Conservation (phyloP, 1,140 invertebrate species). For the Ceratina calcarata region DNA sequence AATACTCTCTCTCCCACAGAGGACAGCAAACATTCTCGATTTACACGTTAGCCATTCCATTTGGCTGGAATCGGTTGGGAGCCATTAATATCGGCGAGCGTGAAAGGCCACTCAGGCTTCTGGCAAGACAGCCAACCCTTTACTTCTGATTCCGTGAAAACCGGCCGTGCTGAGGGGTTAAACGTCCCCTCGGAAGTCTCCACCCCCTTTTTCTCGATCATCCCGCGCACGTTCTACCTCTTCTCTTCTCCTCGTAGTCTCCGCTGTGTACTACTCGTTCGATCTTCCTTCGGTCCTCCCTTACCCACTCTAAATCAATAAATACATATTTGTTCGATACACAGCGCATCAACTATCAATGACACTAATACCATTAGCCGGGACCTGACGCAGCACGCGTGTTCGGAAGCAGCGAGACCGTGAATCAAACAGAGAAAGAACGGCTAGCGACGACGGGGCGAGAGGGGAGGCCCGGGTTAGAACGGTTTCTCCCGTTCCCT, state of each 20-base stretch:
- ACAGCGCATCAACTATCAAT: conserved; percentile 71
- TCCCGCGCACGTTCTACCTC: not conserved
- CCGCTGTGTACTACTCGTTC: not conserved
- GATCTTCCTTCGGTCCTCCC: conserved; percentile 6
- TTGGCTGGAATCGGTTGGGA: conserved; percentile 68
- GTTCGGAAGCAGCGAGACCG: conserved; percentile 1
- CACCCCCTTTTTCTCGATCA: not conserved
- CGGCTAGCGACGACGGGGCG: not conserved
- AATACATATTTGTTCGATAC: conserved; percentile 73
- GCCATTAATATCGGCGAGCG: conserved; percentile 66
- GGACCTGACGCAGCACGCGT: conserved; percentile 54
- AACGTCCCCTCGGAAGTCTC: conserved; percentile 15
- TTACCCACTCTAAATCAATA: conserved; percentile 65
- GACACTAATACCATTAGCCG: conserved; percentile 74
- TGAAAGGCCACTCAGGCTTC: conserved; percentile 63
- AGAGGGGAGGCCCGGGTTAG: conserved; percentile 37
- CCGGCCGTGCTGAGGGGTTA: conserved; percentile 23
- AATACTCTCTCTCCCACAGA: conserved; percentile 44
- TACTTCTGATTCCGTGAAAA: conserved; percentile 39
- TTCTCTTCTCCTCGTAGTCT: not conserved
- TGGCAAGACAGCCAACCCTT: conserved; percentile 66
- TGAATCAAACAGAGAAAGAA: conserved; percentile 5
- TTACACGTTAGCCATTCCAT: conserved; percentile 72
- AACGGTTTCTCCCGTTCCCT: conserved; percentile 59
- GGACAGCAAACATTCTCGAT: conserved; percentile 70